Percentiles rank a stretch among this genome's conserved stretches.
phyloP scores from a whole-genome alignment of 2,113 vertebrate genomes.

The Callithrix jacchus region DNA sequence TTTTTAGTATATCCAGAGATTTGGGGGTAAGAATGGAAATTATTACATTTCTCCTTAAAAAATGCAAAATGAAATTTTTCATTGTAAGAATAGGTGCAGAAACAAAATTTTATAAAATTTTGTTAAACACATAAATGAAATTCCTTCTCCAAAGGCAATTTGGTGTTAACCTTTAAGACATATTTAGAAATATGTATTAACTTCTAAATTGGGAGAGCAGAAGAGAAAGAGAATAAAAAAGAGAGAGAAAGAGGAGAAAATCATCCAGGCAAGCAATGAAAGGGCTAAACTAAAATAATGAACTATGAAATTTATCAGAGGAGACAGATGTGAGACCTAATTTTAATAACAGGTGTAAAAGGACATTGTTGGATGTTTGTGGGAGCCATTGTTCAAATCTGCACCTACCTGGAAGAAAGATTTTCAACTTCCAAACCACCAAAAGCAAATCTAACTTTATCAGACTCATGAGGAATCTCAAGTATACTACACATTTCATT shows the following conservation, averaged over 20 bases:
- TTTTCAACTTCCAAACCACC: neutral
- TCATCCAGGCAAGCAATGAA: neutral
- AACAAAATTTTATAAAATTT: neutral
- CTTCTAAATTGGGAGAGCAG: neutral
- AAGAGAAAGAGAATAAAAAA: accelerated
- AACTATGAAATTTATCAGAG: neutral
- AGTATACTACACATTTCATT: neutral
- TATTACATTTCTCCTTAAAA: neutral
- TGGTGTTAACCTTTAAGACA: neutral
- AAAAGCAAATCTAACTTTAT: neutral
- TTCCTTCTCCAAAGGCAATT: neutral
- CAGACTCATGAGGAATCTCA: neutral
- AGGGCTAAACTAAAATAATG: neutral
- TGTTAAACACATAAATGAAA: neutral
- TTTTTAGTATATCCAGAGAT: neutral
- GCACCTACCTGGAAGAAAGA: neutral
- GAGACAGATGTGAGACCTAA: neutral
- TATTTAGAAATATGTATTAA: neutral
- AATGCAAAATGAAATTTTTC: neutral
- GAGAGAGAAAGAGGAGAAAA: neutral
- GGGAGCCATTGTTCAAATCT: neutral
- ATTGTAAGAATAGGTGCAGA: neutral
- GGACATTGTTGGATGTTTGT: neutral
- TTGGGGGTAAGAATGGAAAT: neutral
- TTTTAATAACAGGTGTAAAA: neutral